Base-by-base conservation (phyloP, 2,113 vertebrate species). In the Leptodactylus fuscus region DNA sequence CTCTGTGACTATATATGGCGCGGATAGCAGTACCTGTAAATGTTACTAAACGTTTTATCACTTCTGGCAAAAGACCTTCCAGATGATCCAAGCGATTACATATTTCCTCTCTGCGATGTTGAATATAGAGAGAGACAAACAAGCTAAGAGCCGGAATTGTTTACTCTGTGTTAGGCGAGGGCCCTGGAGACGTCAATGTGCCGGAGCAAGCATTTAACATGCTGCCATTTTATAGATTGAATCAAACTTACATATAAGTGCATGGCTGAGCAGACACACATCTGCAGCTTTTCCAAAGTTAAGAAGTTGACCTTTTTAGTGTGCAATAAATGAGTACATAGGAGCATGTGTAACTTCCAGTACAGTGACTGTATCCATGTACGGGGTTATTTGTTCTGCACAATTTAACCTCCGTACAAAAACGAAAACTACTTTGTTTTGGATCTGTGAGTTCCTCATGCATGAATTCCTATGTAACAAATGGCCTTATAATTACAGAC, bases 321-420 rank as follows among this genome's bases (percentile, higher is more conserved):
- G 55, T 41, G 34, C 55, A 62, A 2, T n/a, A 79, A 55, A 58
- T 36, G 53, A 62, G 36, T 69, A 49, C 38, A 67, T 18, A 24
- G 18, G 38, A 67, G 38, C 41, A 65, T 49, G 41, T 81, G 79
- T 67, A 81, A 34, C 36, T 65, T 81, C 44, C 60, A 81, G 58
- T 67, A 69, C 79, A 80, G 22, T 60, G 77, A 62, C n/a, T 80
- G 36, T 80, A 55, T 62, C 77, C 77, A 80, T 80, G 51, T 80
- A 80, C 22, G 34, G 34, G 53, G n/a, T 44, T 15, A 62, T 80
- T 55, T 60, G 53, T 80, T 69, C 60, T 81, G 58, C 79, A 81
- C 60, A 46, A 81, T 81, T 81, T 81, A 65, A 81, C 60, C 36
- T 60, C 44, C 20, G 36, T 62, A 81, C 18, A 55, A 53, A 32